Evolutionary conservation across 2,888 invertebrate species (phyloP).

Genomic region (Macrosoma leucophasiata): DNA sequence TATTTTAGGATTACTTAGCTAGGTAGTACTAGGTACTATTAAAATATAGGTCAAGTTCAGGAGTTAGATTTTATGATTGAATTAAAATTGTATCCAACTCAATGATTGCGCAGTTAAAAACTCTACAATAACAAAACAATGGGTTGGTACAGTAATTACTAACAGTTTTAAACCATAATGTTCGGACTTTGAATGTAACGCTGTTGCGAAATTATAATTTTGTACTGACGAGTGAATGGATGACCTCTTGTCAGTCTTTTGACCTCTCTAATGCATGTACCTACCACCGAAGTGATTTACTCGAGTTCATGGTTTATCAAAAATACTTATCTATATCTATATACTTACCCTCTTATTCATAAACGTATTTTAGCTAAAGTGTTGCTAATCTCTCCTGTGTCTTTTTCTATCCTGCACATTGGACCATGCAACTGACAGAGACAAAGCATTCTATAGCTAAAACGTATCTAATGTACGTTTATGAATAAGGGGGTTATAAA

Average conservation of each 20-base stretch:
- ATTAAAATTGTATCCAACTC: not conserved
- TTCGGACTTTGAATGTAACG: conserved; percentile 5
- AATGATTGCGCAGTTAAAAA: not conserved
- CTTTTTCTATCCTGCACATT: too few relatives aligned
- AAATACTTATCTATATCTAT: too few relatives aligned
- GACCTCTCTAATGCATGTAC: conserved; percentile 29
- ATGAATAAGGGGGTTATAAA: too few relatives aligned
- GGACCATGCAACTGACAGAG: too few relatives aligned
- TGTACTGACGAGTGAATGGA: conserved; percentile 37
- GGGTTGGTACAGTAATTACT: conserved; percentile 2
- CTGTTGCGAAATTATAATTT: conserved; percentile 34
- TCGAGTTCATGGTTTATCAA: too few relatives aligned
- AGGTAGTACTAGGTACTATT: too few relatives aligned
- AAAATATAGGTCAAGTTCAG: too few relatives aligned
- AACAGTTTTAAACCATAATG: not conserved
- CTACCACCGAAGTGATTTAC: conserved; percentile 1
- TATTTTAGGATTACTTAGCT: conserved; percentile 6
- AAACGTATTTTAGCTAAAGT: too few relatives aligned
- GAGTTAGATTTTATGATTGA: not conserved
- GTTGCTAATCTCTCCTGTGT: too few relatives aligned
- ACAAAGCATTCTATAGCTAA: too few relatives aligned
- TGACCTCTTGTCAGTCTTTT: conserved; percentile 36
- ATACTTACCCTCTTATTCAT: too few relatives aligned
- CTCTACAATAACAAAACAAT: not conserved
- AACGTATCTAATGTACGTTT: too few relatives aligned